These are phyloP conservation scores for Taurulus bubalis DNA, from an alignment of 2,113 vertebrate genomes.

Conservation along the genomic window DNA sequence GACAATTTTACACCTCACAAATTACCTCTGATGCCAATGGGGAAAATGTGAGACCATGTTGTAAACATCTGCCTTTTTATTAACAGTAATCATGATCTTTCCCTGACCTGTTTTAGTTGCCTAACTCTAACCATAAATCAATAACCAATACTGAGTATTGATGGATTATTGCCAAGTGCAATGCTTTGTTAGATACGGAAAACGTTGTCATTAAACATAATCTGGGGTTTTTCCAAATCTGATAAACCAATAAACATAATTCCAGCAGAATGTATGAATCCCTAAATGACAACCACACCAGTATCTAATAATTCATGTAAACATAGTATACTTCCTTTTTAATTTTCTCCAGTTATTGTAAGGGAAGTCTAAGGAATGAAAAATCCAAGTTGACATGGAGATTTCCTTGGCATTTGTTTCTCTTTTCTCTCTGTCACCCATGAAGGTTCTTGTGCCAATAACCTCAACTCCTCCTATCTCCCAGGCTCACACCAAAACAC, in stretches of 20 bases:
- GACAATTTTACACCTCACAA: background rate
- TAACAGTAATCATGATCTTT: background rate
- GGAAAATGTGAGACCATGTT: background rate
- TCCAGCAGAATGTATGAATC: background rate
- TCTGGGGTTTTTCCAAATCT: background rate
- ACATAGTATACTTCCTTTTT: background rate
- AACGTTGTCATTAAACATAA: background rate
- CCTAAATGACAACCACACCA: background rate
- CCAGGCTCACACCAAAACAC: constrained; percentile 45
- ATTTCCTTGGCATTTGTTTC: constrained; percentile 60
- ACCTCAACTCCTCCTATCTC: constrained; percentile 53
- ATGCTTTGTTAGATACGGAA: background rate
- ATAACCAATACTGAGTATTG: background rate
- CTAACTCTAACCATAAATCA: background rate
- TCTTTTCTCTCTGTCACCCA: constrained; percentile 41
- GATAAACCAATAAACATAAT: background rate
- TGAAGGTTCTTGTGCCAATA: constrained; percentile 53
- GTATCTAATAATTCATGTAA: background rate
- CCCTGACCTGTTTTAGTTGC: background rate
- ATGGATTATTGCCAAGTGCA: background rate
- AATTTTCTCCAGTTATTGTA: background rate
- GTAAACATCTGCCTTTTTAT: background rate
- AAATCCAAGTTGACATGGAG: constrained; percentile 47
- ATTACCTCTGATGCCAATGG: background rate
- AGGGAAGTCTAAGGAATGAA: constrained; percentile 30